Conservation (phyloP, 2,113 vertebrate species). For the Vulpes ferrilata region DNA sequence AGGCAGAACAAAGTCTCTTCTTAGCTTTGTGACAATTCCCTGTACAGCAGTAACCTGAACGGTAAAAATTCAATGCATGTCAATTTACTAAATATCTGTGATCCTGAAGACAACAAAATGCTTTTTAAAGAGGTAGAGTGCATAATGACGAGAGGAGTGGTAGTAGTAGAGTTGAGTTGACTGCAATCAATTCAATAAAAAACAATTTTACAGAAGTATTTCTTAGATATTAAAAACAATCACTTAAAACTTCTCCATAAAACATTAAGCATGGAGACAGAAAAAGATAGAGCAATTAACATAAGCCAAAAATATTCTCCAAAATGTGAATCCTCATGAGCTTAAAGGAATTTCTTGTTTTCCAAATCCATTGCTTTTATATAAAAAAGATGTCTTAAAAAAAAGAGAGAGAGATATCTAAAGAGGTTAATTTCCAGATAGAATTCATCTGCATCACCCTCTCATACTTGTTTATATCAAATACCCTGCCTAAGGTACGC, state of each 20-base stretch:
- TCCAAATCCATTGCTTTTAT: neutral
- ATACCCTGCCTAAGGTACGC: neutral
- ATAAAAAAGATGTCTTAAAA: neutral
- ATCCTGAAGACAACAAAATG: neutral
- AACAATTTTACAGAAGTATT: neutral
- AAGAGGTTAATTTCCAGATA: neutral
- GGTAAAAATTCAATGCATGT: constrained; percentile 39
- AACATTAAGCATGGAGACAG: neutral
- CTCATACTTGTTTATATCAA: neutral
- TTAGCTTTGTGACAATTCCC: constrained; percentile 58
- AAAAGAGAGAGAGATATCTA: neutral
- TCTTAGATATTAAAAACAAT: constrained; percentile 22
- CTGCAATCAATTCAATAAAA: neutral
- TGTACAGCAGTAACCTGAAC: neutral
- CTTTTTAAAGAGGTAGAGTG: neutral
- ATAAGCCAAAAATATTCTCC: constrained; percentile 37
- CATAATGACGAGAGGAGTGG: neutral
- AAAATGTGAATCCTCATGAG: neutral
- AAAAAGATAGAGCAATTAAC: constrained; percentile 10
- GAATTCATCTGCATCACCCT: neutral
- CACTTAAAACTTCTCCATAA: constrained; percentile 42
- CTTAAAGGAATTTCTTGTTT: neutral
- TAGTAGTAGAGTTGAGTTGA: neutral
- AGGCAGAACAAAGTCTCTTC: constrained; percentile 9
- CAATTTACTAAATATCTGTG: constrained; percentile 48